phyloP scores from a whole-genome alignment of 1,140 invertebrate genomes.

The Neodiprion pinetum region DNA sequence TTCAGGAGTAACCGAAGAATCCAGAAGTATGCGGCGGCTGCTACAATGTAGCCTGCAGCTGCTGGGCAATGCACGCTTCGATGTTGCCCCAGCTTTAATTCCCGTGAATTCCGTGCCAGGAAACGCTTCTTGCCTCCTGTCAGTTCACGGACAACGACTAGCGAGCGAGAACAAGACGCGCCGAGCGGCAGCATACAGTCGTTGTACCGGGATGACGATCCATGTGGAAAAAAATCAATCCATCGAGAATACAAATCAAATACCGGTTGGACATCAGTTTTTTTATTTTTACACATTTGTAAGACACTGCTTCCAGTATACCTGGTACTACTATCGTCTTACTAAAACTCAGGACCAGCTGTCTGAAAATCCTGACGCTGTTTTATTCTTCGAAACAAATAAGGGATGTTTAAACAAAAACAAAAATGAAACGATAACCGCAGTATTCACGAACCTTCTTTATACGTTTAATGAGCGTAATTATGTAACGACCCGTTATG shows the following conservation, averaged over 20 bases:
- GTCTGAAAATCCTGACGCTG: no score
- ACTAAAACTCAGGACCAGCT: no score
- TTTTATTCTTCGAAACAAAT: no score
- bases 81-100: background rate
- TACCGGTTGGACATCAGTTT: background rate
- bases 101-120: slow-evolving; percentile 1
- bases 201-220: background rate
- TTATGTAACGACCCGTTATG: no score
- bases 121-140: background rate
- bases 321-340: no score
- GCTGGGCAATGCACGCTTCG: background rate
- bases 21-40: background rate
- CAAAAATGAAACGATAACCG: no score
- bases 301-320: no score
- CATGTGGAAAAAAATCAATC: background rate
- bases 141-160: background rate
- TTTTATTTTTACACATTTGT: background rate
- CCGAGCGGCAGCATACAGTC: background rate
- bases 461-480: no score
- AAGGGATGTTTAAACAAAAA: no score
- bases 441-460: no score
- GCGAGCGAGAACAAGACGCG: background rate
- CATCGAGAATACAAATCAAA: background rate
- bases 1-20: no score
- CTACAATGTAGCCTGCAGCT: background rate